Evolutionary conservation across 1,140 invertebrate species (phyloP).

Genomic region (Drosophila tsacasi): DNA sequence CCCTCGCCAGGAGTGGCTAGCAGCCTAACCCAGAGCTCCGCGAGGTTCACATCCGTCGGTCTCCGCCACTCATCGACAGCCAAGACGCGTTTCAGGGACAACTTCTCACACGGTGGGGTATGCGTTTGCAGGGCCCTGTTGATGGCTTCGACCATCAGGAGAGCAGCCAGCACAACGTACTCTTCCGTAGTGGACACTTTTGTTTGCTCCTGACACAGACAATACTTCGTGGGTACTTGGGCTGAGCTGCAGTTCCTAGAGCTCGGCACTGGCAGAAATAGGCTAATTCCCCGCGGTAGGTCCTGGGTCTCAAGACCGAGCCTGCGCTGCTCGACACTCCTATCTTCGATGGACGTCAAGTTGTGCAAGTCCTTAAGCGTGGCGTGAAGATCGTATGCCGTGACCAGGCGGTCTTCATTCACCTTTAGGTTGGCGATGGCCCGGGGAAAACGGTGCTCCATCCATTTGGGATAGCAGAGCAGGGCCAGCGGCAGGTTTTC

Average conservation of each 20-base stretch:
- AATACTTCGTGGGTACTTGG: conserved; percentile 15
- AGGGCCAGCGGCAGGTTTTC: conserved; percentile 93
- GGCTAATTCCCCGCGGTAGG: conserved; percentile 29
- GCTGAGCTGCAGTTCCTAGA: conserved; percentile 21
- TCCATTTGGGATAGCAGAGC: conserved; percentile 90
- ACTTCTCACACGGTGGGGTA: conserved; percentile 14
- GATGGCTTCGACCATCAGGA: conserved; percentile 15
- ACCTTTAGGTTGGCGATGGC: conserved; percentile 88
- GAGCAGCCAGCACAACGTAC: conserved; percentile 19
- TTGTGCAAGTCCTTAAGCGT: conserved; percentile 70
- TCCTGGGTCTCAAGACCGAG: background rate
- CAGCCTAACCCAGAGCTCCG: conserved; percentile 16
- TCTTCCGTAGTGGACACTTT: background rate
- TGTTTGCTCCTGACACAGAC: conserved; percentile 4
- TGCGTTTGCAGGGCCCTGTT: conserved; percentile 5
- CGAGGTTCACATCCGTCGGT: background rate
- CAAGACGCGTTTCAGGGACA: conserved; percentile 12
- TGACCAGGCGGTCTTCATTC: conserved; percentile 90
- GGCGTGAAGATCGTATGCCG: conserved; percentile 93
- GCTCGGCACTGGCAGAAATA: conserved; percentile 34
- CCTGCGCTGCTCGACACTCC: conserved; percentile 14
- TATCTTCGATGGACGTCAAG: conserved; percentile 11
- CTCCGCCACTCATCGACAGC: conserved; percentile 14
- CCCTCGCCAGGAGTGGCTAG: conserved; percentile 16
- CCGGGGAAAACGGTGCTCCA: conserved; percentile 87